Evolutionary conservation across 2,113 vertebrate genomes (phyloP), one percentile per base, ranked within the genome.

Genomic region (Peromyscus polionotus): DNA sequence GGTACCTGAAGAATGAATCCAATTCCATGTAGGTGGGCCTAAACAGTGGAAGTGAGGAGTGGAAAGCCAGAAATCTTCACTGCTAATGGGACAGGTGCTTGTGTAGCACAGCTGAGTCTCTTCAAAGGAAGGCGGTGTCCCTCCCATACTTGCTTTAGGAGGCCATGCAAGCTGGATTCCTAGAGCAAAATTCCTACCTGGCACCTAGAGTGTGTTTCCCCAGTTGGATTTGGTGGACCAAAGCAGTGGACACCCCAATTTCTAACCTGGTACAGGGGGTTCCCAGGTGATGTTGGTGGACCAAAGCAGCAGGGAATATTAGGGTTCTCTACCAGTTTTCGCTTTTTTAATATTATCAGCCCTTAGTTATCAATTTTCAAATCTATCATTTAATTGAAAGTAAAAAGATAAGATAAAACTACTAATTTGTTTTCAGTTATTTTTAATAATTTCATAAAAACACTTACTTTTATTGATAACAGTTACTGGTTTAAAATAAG

Each of bases 401-500:
- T 93, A 51, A 20, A 57, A 14, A 59, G 14, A n/a, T 31, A 28
- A 63, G 54, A 68, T 19, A 83, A 57, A 85, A 77, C 10, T 92
- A 77, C 10, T 92, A 77, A 39, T 89, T 93, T 89, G 22, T 65
- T 93, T 97, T 92, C 4, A 54, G 54, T 87, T 96, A 72, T 65
- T 33, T 90, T 28, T 65, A 26, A 72, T 81, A 92, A 93, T 90
- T 73, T 84, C 86, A 75, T 83, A 42, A 92, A 68, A 24, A 24
- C 3, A n/a, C 1, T 90, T 83, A 26, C 3, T 16, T 65, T 93
- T 26, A 33, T 48, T 51, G 59, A 54, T 67, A 84, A n/a, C 0
- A 73, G 2, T 45, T 68, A 57, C 28, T 88, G 48, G 48, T 17
- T 63, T 97, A n/a, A 67, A 73, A 19, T 68, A 45, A 39, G 26